A percentile compares a stretch with the other conserved stretches of the same genome.
These are phyloP conservation scores for Gymnoscopelus microlampas DNA, from an alignment of 2,797 vertebrate genomes.

Conservation along the genomic window DNA sequence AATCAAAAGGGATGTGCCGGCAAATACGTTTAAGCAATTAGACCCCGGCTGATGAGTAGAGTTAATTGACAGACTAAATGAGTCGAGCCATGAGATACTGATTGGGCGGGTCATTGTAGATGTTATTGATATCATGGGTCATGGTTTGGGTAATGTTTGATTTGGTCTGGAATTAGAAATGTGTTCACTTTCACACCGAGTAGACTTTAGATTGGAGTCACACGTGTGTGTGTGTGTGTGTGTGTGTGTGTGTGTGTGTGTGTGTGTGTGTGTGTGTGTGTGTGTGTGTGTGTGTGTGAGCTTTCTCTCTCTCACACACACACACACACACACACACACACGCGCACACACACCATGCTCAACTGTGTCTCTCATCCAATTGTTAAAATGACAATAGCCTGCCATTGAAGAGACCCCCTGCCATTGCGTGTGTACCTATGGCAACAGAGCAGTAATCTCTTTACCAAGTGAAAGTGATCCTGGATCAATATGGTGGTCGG, in stretches of 20 bases:
- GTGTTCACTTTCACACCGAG: not conserved
- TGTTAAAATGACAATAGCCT: constrained; percentile 59
- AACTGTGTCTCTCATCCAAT: constrained; percentile 46
- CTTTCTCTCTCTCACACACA: too few relatives aligned
- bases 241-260: constrained; percentile 8
- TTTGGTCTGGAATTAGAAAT: constrained; percentile 30
- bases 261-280: not conserved
- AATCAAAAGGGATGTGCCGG: constrained; percentile 67
- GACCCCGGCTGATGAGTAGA: constrained; percentile 64
- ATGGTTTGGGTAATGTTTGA: constrained; percentile 48
- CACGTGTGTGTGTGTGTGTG: not conserved
- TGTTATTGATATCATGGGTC: constrained; percentile 38
- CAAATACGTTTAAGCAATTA: constrained; percentile 74
- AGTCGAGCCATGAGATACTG: constrained; percentile 46
- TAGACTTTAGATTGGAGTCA: not conserved
- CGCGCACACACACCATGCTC: constrained; percentile 29
- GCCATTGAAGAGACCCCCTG: constrained; percentile 56
- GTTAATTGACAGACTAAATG: constrained; percentile 74
- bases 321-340: too few relatives aligned
- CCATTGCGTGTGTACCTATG: not conserved
- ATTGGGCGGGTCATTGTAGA: constrained; percentile 41
- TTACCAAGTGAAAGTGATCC: constrained; percentile 19
- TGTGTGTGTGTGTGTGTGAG: constrained; percentile 9
- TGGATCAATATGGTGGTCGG: constrained; percentile 18
- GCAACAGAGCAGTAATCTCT: constrained; percentile 28